Conservation (phyloP, 2,113 vertebrate species). For the Taxidea taxus region DNA sequence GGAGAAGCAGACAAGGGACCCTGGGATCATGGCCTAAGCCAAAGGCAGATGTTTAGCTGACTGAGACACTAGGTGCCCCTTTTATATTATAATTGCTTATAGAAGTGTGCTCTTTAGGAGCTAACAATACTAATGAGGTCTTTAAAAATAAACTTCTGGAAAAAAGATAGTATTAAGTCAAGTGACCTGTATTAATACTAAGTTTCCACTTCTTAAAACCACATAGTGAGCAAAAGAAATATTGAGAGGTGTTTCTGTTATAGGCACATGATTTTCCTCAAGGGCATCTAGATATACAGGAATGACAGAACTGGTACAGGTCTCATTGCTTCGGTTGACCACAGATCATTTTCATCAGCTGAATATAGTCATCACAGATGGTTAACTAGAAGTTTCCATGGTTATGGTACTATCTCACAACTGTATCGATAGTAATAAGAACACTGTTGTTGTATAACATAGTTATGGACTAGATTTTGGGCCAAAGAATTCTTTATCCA, state of each 20-base stretch:
- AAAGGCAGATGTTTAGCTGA: background rate
- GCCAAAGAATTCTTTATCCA: background rate
- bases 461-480: background rate
- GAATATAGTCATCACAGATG: background rate
- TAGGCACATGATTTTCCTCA: background rate
- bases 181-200: background rate
- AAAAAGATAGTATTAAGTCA: background rate
- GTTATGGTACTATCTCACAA: background rate
- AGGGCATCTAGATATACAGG: background rate
- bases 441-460: background rate
- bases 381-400: background rate
- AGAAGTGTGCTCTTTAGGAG: background rate
- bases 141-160: conserved; percentile 36
- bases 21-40: background rate
- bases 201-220: background rate
- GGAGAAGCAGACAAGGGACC: background rate
- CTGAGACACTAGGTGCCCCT: background rate
- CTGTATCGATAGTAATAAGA: background rate
- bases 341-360: background rate
- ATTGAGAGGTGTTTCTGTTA: background rate
- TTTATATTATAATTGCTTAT: background rate
- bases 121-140: background rate
- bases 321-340: background rate
- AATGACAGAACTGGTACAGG: background rate
- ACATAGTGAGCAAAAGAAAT: background rate